A percentile compares a stretch with the other conserved stretches of the same genome.
phyloP scores from a whole-genome alignment of 2,113 vertebrate species.

The Pedetes capensis region DNA sequence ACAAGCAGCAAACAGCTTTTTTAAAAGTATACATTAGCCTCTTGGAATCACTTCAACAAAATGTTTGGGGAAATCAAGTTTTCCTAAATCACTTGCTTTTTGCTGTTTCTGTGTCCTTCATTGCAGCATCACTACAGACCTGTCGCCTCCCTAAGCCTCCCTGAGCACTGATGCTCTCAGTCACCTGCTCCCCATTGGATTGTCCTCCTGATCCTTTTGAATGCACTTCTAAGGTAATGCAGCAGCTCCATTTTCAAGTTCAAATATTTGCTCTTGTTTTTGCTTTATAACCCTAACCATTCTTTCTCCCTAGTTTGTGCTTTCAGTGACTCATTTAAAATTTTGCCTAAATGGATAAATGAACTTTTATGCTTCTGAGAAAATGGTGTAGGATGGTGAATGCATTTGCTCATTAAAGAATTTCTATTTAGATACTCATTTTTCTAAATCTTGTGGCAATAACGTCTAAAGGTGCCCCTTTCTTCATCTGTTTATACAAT shows the following conservation, averaged over 20 bases:
- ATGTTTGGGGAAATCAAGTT: slow-evolving; percentile 9
- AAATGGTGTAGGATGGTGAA: not conserved
- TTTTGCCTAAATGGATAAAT: slow-evolving; percentile 60
- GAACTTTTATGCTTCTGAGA: slow-evolving; percentile 51
- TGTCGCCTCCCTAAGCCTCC: not conserved
- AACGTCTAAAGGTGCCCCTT: not conserved
- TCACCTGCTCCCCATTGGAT: not conserved
- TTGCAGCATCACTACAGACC: not conserved
- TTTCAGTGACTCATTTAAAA: slow-evolving; percentile 49
- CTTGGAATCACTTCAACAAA: not conserved
- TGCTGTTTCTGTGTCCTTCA: not conserved
- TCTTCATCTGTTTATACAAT: not conserved
- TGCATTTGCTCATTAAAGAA: not conserved
- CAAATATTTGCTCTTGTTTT: slow-evolving; percentile 74
- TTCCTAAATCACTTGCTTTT: not conserved
- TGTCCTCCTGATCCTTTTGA: slow-evolving; percentile 48
- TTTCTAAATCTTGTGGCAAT: slow-evolving; percentile 33
- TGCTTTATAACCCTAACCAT: slow-evolving; percentile 41
- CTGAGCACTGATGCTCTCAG: not conserved
- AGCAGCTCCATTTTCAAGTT: slow-evolving; percentile 66
- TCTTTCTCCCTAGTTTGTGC: slow-evolving; percentile 3
- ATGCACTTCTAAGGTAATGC: slow-evolving; percentile 45
- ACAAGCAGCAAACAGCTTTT: not conserved
- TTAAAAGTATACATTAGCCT: not conserved
- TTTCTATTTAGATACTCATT: slow-evolving; percentile 37